Conservation (phyloP, 2,888 invertebrate genomes). For the Cabera pusaria region DNA sequence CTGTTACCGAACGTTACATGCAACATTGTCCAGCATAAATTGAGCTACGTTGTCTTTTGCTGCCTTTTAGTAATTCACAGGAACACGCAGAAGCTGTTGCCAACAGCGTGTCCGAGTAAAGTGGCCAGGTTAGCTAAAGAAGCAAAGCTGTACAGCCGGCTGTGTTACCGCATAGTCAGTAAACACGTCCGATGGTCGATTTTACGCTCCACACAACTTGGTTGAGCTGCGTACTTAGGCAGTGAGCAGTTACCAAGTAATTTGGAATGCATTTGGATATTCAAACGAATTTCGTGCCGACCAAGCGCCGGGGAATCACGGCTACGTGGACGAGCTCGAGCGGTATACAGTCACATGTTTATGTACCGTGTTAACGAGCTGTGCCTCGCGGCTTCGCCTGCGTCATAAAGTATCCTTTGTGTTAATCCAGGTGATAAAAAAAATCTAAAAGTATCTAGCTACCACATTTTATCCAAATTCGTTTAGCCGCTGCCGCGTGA, state of each 20-base stretch:
- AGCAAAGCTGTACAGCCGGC: constrained; percentile 66
- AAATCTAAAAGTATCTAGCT: too few species aligned
- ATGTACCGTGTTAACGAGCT: too few species aligned
- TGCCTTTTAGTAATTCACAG: constrained; percentile 25
- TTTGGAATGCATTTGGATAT: not conserved
- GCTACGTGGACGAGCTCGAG: too few species aligned
- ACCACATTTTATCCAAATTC: too few species aligned
- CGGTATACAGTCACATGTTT: too few species aligned
- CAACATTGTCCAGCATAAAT: constrained; percentile 36
- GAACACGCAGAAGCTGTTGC: constrained; percentile 21
- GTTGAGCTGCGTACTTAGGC: constrained; percentile 15
- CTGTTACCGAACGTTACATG: constrained; percentile 63
- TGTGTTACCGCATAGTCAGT: constrained; percentile 60
- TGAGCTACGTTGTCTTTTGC: constrained; percentile 36
- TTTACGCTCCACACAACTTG: constrained; percentile 47
- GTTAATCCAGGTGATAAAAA: too few species aligned
- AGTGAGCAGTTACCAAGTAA: not conserved
- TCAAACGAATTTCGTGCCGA: not conserved
- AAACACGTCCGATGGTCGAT: constrained; percentile 52
- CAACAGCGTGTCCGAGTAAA: constrained; percentile 41
- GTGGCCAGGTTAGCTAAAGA: constrained; percentile 60
- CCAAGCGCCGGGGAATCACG: too few species aligned
- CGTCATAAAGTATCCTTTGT: too few species aligned
- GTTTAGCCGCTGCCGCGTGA: too few species aligned
- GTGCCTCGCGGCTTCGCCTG: too few species aligned